phyloP scores from a whole-genome alignment of 2,113 vertebrate species.

The zebrafish (Danio rerio) region DNA sequence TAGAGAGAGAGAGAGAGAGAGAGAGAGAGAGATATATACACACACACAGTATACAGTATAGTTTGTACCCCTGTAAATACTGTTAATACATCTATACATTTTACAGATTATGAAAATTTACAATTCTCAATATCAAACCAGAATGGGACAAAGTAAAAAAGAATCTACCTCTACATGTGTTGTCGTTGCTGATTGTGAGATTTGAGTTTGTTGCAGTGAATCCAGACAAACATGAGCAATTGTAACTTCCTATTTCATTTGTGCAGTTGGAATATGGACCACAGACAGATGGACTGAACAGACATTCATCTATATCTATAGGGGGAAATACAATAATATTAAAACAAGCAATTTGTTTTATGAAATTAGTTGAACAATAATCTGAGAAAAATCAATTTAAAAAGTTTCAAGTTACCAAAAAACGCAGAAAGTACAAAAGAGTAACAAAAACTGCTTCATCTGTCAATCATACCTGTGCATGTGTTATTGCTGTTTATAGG shows the following conservation, averaged over 20 bases:
- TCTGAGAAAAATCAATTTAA: neutral
- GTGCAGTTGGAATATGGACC: neutral
- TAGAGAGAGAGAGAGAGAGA: too few relatives aligned
- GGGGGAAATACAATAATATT: neutral
- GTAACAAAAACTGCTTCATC: too few relatives aligned
- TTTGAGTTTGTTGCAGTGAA: neutral
- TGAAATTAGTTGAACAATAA: neutral
- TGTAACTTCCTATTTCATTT: neutral
- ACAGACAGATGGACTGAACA: neutral
- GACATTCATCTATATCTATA: conserved; percentile 1
- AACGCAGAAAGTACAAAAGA: too few relatives aligned
- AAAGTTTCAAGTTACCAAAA: too few relatives aligned
- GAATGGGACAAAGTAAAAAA: too few relatives aligned
- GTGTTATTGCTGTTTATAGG: neutral
- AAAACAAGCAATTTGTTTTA: neutral
- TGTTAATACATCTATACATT: too few relatives aligned
- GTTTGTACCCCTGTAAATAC: too few relatives aligned
- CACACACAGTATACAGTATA: too few relatives aligned
- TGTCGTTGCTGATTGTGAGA: neutral
- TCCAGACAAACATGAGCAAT: neutral
- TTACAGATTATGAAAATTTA: too few relatives aligned
- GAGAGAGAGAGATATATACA: too few relatives aligned
- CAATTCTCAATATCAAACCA: too few relatives aligned
- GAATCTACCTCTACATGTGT: neutral
- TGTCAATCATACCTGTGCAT: neutral